phyloP scores from a whole-genome alignment of 2,888 invertebrate species.

The Coleophora flavipennella region DNA sequence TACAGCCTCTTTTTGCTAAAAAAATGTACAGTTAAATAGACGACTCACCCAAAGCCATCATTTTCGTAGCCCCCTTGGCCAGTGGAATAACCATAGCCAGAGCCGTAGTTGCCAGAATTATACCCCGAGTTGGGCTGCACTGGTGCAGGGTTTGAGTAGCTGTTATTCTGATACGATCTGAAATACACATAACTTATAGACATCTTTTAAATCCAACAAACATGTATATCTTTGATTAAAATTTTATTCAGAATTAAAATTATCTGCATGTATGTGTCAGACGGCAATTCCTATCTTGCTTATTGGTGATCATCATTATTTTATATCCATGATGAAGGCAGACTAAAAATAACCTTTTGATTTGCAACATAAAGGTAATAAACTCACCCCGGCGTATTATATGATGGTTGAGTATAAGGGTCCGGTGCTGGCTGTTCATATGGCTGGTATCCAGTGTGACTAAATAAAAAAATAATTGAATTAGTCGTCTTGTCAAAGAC shows the following conservation, averaged over 20 bases:
- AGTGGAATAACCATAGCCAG: constrained; percentile 55
- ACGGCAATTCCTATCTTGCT: constrained; percentile 64
- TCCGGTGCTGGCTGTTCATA: constrained; percentile 52
- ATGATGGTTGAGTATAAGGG: constrained; percentile 49
- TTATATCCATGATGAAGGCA: too few relatives aligned
- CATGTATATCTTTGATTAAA: not conserved
- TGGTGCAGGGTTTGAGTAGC: constrained; percentile 43
- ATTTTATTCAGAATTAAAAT: constrained; percentile 35
- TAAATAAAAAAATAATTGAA: constrained; percentile 14
- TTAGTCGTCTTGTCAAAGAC: not conserved
- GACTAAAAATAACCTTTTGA: too few relatives aligned
- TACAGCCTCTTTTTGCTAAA: too few relatives aligned
- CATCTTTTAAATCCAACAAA: not conserved
- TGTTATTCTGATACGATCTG: constrained; percentile 54
- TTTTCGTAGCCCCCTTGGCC: constrained; percentile 50
- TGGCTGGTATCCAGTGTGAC: constrained; percentile 59
- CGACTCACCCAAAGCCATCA: constrained; percentile 51
- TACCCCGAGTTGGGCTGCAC: constrained; percentile 39
- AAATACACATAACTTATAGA: not conserved
- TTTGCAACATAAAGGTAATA: too few relatives aligned
- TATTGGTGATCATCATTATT: constrained; percentile 13
- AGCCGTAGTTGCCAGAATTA: constrained; percentile 43
- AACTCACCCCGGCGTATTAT: constrained; percentile 43
- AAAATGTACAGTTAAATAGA: not conserved
- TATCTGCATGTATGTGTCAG: constrained; percentile 63